phyloP scores from a whole-genome alignment of 2,888 invertebrate species.

The Tenthredo distinguenda region DNA sequence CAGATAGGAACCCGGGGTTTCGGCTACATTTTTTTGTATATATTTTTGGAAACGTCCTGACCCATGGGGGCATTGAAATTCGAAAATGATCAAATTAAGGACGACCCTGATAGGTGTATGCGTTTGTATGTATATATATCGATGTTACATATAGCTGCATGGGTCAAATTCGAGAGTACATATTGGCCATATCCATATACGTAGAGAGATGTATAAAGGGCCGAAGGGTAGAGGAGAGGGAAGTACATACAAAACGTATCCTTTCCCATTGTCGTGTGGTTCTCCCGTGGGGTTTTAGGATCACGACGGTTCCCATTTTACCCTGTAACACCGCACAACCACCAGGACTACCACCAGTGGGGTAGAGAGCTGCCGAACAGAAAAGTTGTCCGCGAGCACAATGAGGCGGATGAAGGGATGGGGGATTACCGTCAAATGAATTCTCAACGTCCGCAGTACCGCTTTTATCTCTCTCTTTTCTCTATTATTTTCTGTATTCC shows the following conservation, averaged over 20 bases:
- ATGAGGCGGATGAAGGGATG: constrained; percentile 61
- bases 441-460: constrained; percentile 32
- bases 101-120: no score
- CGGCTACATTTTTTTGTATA: no score
- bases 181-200: not conserved
- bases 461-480: not conserved
- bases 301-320: constrained; percentile 17
- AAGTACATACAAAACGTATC: constrained; percentile 12
- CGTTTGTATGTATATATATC: not conserved
- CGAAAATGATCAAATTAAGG: no score
- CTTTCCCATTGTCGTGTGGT: constrained; percentile 14
- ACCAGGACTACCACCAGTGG: not conserved
- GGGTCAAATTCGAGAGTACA: no score
- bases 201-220: not conserved
- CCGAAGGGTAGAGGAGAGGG: not conserved
- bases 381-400: constrained; percentile 60
- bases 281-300: constrained; percentile 37
- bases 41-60: no score
- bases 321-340: not conserved
- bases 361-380: constrained; percentile 50
- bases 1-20: no score
- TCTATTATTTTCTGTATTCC: not conserved
- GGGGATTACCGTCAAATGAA: constrained; percentile 58
- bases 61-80: no score
- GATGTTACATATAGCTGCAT: no score